Percentiles rank a stretch among this genome's conserved stretches.
Evolutionary conservation across 2,797 vertebrate genomes (phyloP).

Genomic region (Staurois parvus): DNA sequence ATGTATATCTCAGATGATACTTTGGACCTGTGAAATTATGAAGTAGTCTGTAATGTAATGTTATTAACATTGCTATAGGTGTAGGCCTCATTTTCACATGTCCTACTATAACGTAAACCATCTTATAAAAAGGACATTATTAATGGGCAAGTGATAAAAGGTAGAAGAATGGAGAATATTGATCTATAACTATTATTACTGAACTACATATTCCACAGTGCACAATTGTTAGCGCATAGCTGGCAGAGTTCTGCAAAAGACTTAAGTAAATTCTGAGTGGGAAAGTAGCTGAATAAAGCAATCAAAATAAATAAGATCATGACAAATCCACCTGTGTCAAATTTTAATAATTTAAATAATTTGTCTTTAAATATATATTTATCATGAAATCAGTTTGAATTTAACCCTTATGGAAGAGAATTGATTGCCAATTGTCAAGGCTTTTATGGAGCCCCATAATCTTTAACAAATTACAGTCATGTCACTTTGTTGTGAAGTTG

Average conservation of each 20-base stretch:
- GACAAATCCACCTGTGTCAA: not conserved
- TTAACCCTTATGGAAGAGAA: not conserved
- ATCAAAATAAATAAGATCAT: not conserved
- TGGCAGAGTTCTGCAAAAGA: not conserved
- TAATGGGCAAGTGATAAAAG: not conserved
- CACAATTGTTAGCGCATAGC: not conserved
- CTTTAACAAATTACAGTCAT: not conserved
- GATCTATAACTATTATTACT: not conserved
- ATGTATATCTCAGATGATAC: conserved; percentile 37
- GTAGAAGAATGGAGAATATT: not conserved
- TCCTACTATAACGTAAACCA: not conserved
- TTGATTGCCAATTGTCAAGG: not conserved
- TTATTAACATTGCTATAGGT: conserved; percentile 34
- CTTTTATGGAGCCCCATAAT: not conserved
- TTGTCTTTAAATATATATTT: not conserved
- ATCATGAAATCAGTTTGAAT: not conserved
- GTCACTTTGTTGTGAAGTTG: not conserved
- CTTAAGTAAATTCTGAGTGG: not conserved
- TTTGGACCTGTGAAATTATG: conserved; percentile 30
- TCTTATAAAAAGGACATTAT: not conserved
- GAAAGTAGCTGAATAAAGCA: not conserved
- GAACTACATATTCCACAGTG: conserved; percentile 3
- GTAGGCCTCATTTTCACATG: not conserved
- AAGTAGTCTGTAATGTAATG: conserved; percentile 29
- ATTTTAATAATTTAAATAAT: not conserved